Percentiles rank a stretch among this genome's conserved stretches.
Evolutionary conservation across 2,113 vertebrate genomes (phyloP).

Genomic region (Gallinago jamesoni): DNA sequence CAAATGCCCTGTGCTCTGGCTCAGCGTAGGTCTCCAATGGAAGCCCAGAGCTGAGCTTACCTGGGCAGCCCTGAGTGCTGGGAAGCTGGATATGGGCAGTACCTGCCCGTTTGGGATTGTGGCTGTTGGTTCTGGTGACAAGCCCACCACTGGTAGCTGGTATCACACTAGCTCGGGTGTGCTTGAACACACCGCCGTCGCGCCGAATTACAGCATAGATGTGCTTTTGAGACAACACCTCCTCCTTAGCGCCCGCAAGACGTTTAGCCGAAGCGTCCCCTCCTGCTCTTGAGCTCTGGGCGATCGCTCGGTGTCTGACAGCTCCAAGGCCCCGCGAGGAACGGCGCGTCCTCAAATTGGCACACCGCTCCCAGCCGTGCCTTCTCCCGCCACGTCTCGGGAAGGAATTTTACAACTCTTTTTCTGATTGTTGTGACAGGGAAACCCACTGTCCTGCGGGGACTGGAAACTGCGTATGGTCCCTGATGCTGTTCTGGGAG

Average conservation of each 20-base stretch:
- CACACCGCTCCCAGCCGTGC: rapidly evolving
- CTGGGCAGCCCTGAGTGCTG: neutral
- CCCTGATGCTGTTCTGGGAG: neutral
- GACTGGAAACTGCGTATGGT: neutral
- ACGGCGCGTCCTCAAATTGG: neutral
- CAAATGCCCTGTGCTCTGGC: neutral
- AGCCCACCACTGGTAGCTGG: neutral
- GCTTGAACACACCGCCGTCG: neutral
- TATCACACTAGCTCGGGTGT: neutral
- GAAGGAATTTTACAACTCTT: neutral
- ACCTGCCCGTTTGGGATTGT: neutral
- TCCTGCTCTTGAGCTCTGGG: neutral
- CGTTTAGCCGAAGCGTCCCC: neutral
- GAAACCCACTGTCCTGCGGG: neutral
- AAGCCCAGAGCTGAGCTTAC: neutral
- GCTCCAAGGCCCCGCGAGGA: neutral
- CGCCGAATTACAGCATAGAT: neutral
- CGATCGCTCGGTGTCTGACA: neutral
- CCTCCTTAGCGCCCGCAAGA: neutral
- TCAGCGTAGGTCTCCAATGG: neutral
- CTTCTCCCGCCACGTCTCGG: neutral
- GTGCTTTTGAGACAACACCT: neutral
- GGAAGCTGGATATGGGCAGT: neutral
- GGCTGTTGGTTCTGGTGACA: neutral
- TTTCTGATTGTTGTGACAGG: neutral